phyloP scores from a whole-genome alignment of 1,140 invertebrate genomes.

The Drosophila athabasca region DNA sequence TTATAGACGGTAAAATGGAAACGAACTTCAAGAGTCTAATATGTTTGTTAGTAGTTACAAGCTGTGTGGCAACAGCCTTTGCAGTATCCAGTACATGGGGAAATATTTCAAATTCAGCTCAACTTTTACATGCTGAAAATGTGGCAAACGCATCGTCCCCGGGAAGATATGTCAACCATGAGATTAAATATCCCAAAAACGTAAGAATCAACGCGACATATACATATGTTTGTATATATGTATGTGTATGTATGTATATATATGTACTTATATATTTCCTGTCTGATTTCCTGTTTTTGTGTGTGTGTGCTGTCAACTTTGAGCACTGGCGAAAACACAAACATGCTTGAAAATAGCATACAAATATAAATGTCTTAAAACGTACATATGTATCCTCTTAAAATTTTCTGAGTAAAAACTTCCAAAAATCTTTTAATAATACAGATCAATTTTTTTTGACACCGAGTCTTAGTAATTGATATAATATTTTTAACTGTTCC shows the following conservation, averaged over 20 bases:
- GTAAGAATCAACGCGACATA: constrained; percentile 42
- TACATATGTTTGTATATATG: constrained; percentile 3
- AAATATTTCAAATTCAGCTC: constrained; percentile 70
- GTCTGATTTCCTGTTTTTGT: constrained; percentile 4
- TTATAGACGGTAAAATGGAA: constrained; percentile 26
- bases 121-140: constrained; percentile 68
- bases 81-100: constrained; percentile 75
- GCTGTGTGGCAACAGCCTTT: constrained; percentile 44
- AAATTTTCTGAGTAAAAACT: too few relatives aligned
- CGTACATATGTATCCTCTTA: too few relatives aligned
- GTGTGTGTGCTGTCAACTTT: constrained; percentile 1
- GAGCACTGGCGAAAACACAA: too few relatives aligned
- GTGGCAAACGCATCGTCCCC: constrained; percentile 66
- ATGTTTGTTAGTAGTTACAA: constrained; percentile 29
- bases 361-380: too few relatives aligned
- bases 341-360: too few relatives aligned
- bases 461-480: too few relatives aligned
- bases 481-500: too few relatives aligned
- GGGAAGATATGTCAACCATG: constrained; percentile 67
- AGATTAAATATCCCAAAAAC: constrained; percentile 75
- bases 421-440: too few relatives aligned
- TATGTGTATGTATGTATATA: neutral
- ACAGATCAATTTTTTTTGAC: too few relatives aligned
- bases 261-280: constrained; percentile 1
- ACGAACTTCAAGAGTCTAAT: constrained; percentile 15